Conservation (phyloP, 2,113 vertebrate species). For the Anhinga rufa region DNA sequence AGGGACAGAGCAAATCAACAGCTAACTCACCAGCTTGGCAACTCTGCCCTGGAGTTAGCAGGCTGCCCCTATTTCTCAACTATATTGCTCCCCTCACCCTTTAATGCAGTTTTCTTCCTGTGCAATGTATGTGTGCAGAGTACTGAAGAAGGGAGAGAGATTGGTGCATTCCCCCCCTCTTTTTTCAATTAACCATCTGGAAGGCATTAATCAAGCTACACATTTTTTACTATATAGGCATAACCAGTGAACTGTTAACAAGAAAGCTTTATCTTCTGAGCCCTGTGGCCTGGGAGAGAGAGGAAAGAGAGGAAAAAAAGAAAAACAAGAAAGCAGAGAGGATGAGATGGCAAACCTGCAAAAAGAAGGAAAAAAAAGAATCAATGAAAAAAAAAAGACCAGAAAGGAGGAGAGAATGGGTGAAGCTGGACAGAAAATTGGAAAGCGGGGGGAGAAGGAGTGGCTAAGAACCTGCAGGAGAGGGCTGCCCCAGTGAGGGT, state of each 20-base stretch:
- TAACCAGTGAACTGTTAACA: constrained; percentile 55
- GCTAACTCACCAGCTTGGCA: neutral
- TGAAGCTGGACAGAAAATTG: neutral
- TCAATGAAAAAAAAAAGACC: neutral
- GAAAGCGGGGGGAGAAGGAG: neutral
- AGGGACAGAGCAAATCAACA: neutral
- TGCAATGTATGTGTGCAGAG: neutral
- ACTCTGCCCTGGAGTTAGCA: neutral
- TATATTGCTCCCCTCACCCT: neutral
- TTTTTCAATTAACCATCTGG: constrained; percentile 47
- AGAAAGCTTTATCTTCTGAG: constrained; percentile 39
- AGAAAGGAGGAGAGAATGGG: neutral
- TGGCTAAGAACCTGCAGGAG: neutral
- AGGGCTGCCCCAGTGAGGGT: neutral
- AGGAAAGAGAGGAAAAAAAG: neutral
- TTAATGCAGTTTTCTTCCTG: constrained; percentile 8
- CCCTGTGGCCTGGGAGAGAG: constrained; percentile 1
- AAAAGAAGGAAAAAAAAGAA: neutral
- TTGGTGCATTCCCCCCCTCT: neutral
- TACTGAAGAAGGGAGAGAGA: neutral
- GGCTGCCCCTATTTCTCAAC: neutral
- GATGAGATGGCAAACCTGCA: neutral
- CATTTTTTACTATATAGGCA: constrained; percentile 52
- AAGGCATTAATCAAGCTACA: constrained; percentile 49
- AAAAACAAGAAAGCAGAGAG: neutral